A percentile compares a stretch with the other conserved stretches of the same genome.
phyloP scores from a whole-genome alignment of 2,113 vertebrate species.

The Cynocephalus volans region DNA sequence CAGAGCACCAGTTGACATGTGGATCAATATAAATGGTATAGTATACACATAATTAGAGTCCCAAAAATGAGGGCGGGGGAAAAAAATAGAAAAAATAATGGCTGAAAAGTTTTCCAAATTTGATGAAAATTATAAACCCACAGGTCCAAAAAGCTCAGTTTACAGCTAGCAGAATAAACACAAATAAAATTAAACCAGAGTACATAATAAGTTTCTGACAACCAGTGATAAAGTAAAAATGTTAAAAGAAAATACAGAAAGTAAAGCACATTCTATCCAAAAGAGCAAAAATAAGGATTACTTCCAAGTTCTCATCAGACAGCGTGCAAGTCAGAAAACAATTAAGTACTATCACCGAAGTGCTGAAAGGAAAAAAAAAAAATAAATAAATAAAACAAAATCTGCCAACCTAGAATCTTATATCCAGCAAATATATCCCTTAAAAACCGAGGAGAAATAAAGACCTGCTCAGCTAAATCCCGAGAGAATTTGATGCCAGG shows the following conservation, averaged over 20 bases:
- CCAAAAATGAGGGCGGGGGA: neutral
- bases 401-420: no score
- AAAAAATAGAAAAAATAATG: neutral
- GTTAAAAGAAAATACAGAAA: neutral
- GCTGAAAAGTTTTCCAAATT: neutral
- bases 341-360: no score
- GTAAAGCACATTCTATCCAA: neutral
- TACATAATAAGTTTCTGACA: neutral
- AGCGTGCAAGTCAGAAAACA: neutral
- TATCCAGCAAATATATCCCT: no score
- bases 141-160: no score
- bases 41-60: no score
- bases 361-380: no score
- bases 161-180: neutral
- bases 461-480: no score
- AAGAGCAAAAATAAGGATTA: neutral
- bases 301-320: neutral
- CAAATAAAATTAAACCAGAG: neutral
- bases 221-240: neutral
- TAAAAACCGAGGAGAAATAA: no score
- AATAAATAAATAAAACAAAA: no score
- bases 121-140: no score
- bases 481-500: no score
- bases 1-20: neutral
- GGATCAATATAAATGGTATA: neutral